Base-by-base conservation (phyloP, 2,888 invertebrate species). In the Ormyrus labotus region DNA sequence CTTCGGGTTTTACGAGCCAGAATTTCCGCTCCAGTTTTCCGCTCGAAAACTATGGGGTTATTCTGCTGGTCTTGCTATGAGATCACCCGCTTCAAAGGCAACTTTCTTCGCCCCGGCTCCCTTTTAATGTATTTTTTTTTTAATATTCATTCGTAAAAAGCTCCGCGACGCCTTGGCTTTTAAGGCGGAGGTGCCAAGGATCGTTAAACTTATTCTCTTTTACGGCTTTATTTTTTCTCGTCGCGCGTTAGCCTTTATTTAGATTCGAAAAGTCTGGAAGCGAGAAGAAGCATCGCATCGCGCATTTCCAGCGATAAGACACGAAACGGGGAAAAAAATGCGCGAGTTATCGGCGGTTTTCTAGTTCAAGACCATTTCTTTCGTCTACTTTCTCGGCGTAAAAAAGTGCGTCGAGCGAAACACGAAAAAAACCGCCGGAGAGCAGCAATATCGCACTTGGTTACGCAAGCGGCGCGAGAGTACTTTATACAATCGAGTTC, bases 21-120 rank as follows among this genome's bases (percentile, higher is more conserved):
- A 78, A 65, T 71, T 71, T 71, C 71, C 77, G 65, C 71, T 77
- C 70, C 63, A 58, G n/a, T 71, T 78, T 78, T 65, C 64, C 65
- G 64, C 57, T 8, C 11, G 47, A 45, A 34, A 65, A 65, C 74
- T 53, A 51, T 64, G 10, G 4, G 9, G 58, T 58, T 58, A 58
- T n/a, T 13, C 34, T 34, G 34, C 34, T 1, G 34, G 3, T 34
- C 34, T 34, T n/a, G 6, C 5, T 63, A 63, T 60, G 61, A 60
- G 51, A 61, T 61, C 60, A 71, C 53, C 50, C 51, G 9, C 34
- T n/a, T 45, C 45, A 53, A 9, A 61, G n/a, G 10, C 55, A 61
- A 61, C 61, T 19, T 45, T 10, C 50, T 51, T 71, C 34, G 61
- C 53, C 61, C 53, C 61, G 19, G 8, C 58, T 71, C 11, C 51